Evolutionary conservation across 1,140 invertebrate species (phyloP).

Genomic region (Trachymyrmex septentrionalis): DNA sequence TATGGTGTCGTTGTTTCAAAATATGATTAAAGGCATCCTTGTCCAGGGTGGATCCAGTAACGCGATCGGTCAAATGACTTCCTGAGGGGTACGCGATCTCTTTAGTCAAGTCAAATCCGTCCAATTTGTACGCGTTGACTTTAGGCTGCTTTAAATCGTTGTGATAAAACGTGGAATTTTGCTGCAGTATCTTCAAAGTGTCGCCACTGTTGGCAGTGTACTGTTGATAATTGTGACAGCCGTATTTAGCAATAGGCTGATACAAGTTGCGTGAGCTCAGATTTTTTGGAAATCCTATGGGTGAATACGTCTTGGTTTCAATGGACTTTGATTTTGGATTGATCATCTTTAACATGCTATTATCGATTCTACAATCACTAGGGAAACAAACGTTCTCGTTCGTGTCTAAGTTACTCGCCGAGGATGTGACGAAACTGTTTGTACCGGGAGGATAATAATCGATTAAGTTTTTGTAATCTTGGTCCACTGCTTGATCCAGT

Average conservation of each 20-base stretch:
- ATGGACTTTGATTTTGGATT: slow-evolving; percentile 79
- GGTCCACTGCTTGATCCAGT: slow-evolving; percentile 76
- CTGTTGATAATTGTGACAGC: slow-evolving; percentile 82
- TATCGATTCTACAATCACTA: slow-evolving; percentile 78
- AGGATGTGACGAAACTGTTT: slow-evolving; percentile 75
- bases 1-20: slow-evolving; percentile 78
- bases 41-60: slow-evolving; percentile 75
- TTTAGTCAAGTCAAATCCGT: slow-evolving; percentile 79
- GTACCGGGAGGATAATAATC: slow-evolving; percentile 78
- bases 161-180: slow-evolving; percentile 77
- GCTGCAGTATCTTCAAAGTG: slow-evolving; percentile 76
- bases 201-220: slow-evolving; percentile 81
- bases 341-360: slow-evolving; percentile 79
- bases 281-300: slow-evolving; percentile 82
- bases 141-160: slow-evolving; percentile 77
- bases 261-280: slow-evolving; percentile 71
- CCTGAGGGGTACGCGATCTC: slow-evolving; percentile 72
- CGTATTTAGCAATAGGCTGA: slow-evolving; percentile 79
- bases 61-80: slow-evolving; percentile 74
- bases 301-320: slow-evolving; percentile 78
- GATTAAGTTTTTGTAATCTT: slow-evolving; percentile 80
- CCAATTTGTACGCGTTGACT: slow-evolving; percentile 79
- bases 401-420: slow-evolving; percentile 69
- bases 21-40: slow-evolving; percentile 81
- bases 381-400: slow-evolving; percentile 75